Evolutionary conservation across 1,140 invertebrate genomes (phyloP).

Genomic region (Conus ventricosus): DNA sequence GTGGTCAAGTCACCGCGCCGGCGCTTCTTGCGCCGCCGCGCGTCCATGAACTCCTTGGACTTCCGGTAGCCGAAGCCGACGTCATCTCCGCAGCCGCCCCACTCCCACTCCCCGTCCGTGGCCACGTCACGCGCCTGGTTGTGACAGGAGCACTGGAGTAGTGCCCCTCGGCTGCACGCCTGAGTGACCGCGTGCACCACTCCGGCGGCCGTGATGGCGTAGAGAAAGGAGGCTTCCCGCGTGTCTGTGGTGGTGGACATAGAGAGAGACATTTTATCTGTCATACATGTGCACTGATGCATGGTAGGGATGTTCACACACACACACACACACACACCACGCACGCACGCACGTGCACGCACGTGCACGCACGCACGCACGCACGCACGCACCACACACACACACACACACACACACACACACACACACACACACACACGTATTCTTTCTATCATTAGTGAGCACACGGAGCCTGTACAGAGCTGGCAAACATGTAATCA

Average conservation of each 20-base stretch:
- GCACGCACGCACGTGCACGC: too few relatives aligned
- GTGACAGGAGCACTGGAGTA: slow-evolving; percentile 73
- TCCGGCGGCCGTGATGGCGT: slow-evolving; percentile 91
- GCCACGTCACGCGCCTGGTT: slow-evolving; percentile 63
- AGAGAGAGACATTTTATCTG: too few relatives aligned
- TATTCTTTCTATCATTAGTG: too few relatives aligned
- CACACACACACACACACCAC: too few relatives aligned
- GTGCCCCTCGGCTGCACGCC: slow-evolving; percentile 80
- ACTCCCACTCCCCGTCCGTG: slow-evolving; percentile 91
- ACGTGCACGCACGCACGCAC: too few relatives aligned
- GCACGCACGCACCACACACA: too few relatives aligned
- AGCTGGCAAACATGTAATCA: too few relatives aligned
- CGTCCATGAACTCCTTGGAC: slow-evolving; percentile 93
- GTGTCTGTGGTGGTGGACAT: slow-evolving; percentile 79
- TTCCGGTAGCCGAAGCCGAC: slow-evolving; percentile 96
- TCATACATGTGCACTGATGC: too few relatives aligned
- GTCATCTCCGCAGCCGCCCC: slow-evolving; percentile 93
- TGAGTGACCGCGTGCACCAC: slow-evolving; percentile 90
- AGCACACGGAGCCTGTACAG: too few relatives aligned
- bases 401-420: too few relatives aligned
- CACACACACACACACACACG: too few relatives aligned
- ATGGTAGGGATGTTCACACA: too few relatives aligned
- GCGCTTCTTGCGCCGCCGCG: slow-evolving; percentile 82
- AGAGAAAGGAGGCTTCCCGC: slow-evolving; percentile 92
- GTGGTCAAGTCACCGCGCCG: slow-evolving; percentile 67